Base-by-base conservation (phyloP, 1,140 invertebrate genomes). In the Tetragnatha versicolor region DNA sequence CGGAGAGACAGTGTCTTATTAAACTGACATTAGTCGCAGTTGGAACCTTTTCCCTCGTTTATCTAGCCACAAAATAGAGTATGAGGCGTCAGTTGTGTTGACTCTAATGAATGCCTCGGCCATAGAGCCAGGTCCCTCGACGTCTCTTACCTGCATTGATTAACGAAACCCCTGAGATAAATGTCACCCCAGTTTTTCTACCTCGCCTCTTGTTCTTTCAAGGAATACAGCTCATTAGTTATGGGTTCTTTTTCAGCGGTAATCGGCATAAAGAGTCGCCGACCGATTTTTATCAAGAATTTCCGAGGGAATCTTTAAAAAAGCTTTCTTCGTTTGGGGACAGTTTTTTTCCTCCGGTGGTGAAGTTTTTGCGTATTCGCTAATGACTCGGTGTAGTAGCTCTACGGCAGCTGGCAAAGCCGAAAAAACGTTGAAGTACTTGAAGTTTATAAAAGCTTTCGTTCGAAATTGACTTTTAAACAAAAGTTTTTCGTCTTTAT, bases 381-480 rank as follows among this genome's bases (percentile, higher is more conserved):
- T 75, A 75, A 75, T 75, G 70, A 75, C 70, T 45, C 22, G 42
- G 39, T 58, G 39, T 60, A 72, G 69, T 45, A 58, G 60, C 51
- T 20, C 39, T 53, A 69, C 66, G 27, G 53, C 66, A 69, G 66
- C 66, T 69, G 66, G 14, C 17, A 37, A 14, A 27, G 35, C 17
- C 20, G 66, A 53, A 53, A 35, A 49, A 53, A 53, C 14, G 49
- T 51, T 51, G 55, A 72, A 29, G 17, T 14, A 58, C n/a, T 42
- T 45, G 4, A 51, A 72, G 51, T 72, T 72, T 60, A 53, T 68
- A 53, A 70, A 45, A 58, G 51, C 69, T 60, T 72, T 58, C 53
- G 51, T 60, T 72, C 39, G 69, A 72, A 72, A 72, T 58, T 72
- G 53, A 72, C 69, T 72, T 72, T 72, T 60, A 72, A 72, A 72